Base-by-base conservation (phyloP, 2,113 vertebrate species). In the Hydropotes inermis region DNA sequence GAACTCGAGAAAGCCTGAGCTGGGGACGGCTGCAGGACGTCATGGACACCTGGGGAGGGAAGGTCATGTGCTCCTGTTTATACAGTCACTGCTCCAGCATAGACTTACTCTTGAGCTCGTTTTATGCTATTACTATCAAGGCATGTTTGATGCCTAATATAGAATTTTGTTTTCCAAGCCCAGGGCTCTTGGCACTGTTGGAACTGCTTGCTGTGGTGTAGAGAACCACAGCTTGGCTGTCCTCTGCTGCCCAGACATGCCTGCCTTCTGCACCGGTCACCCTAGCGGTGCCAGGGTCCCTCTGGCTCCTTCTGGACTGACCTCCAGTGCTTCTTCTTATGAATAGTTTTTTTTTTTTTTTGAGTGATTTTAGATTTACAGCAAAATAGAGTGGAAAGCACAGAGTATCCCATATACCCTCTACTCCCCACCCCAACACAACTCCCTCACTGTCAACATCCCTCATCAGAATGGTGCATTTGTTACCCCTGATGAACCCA, bases 41-140 rank as follows among this genome's bases (percentile, higher is more conserved):
- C 97, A 97, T 64, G 47, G 79, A 76, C 87, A 11, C 94, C 9
- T 64, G 2, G 96, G 86, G 83, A 17, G 93, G 87, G 81, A 0
- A 70, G 14, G 93, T 85, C 96, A 76, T 78, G 95, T 89, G 98
- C 95, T 87, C 95, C 76, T 94, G 93, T 93, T 90, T 86, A 89
- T 90, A 88, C 96, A 36, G 95, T 91, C 96, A 9, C 76, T 11
- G 2, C 94, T 58, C 95, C 97, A 25, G 98, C 96, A 2, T 23
- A 47, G 90, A 74, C 96, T 97, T 93, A 9, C 95, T 97, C 98
- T 97, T 96, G 97, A 96, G 98, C 98, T 97, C 45, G 0, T 98
- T 98, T 88, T 97, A 60, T 83, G 94, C 93, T 90, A 89, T 93
- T 97, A 95, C 97, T 97, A 98, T 92, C 95, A 85, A 97, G 97